Evolutionary conservation across 1,140 invertebrate genomes (phyloP).

Genomic region (Vanessa atalanta): DNA sequence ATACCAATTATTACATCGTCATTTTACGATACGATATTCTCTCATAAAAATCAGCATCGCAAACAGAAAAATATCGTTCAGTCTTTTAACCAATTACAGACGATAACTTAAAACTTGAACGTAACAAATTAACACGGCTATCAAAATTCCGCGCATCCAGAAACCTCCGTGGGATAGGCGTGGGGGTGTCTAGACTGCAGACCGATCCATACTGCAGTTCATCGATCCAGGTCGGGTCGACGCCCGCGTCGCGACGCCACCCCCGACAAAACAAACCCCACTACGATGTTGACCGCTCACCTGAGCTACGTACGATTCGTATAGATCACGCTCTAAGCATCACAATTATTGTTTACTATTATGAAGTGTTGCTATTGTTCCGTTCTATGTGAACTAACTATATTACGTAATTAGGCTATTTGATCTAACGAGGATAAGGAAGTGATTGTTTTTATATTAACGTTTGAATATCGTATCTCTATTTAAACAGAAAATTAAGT

Average conservation of each 20-base stretch:
- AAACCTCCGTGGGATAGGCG: constrained; percentile 37
- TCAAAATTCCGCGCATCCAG: constrained; percentile 61
- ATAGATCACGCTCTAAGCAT: neutral
- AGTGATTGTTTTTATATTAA: too few relatives aligned
- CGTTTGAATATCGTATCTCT: too few relatives aligned
- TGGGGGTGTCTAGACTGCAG: constrained; percentile 45
- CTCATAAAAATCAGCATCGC: too few relatives aligned
- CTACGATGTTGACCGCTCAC: constrained; percentile 51
- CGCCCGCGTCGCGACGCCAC: constrained; percentile 63
- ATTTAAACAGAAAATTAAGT: too few relatives aligned
- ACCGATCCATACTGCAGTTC: constrained; percentile 69
- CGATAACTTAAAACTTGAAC: constrained; percentile 10
- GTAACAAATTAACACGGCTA: constrained; percentile 48
- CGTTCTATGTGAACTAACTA: too few relatives aligned
- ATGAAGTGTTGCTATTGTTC: too few relatives aligned
- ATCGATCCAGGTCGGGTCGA: constrained; percentile 61
- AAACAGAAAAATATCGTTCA: neutral
- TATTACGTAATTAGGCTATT: too few relatives aligned
- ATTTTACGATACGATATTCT: too few relatives aligned
- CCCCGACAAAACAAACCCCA: constrained; percentile 66
- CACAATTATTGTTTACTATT: neutral
- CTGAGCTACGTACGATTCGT: constrained; percentile 43
- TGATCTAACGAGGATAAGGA: too few relatives aligned
- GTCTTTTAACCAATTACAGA: neutral
- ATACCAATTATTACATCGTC: too few relatives aligned